Conservation (phyloP, 1,140 invertebrate genomes). For the Sarcophaga bullata region DNA sequence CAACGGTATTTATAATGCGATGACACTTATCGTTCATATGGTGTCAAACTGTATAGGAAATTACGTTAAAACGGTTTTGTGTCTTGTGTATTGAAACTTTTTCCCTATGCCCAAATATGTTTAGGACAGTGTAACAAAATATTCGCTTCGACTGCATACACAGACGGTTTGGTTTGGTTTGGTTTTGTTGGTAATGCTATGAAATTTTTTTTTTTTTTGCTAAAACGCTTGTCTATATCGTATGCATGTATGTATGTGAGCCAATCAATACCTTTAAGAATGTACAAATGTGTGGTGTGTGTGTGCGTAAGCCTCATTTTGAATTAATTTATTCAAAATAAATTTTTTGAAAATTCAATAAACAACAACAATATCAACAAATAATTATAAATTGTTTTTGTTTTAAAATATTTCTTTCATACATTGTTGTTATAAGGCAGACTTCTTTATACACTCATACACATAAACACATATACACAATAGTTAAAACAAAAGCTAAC, state of each 20-base stretch:
- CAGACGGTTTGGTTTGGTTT: no score
- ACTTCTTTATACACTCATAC: not conserved
- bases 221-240: no score
- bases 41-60: not conserved
- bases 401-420: not conserved
- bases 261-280: not conserved
- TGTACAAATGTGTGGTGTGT: not conserved
- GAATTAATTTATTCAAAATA: slow-evolving; percentile 11
- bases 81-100: slow-evolving; percentile 20
- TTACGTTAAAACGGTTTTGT: not conserved
- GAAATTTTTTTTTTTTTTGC: no score
- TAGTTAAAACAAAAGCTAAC: not conserved
- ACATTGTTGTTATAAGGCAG: not conserved
- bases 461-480: not conserved
- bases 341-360: not conserved
- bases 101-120: slow-evolving; percentile 35
- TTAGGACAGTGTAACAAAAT: not conserved
- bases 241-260: not conserved
- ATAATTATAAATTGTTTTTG: not conserved
- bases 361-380: not conserved
- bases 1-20: slow-evolving; percentile 57
- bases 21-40: not conserved
- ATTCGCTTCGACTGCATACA: not conserved
- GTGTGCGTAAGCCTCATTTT: not conserved
- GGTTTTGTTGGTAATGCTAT: no score